Conservation (phyloP, 2,113 vertebrate species). For the Coptodon bakossiorum region DNA sequence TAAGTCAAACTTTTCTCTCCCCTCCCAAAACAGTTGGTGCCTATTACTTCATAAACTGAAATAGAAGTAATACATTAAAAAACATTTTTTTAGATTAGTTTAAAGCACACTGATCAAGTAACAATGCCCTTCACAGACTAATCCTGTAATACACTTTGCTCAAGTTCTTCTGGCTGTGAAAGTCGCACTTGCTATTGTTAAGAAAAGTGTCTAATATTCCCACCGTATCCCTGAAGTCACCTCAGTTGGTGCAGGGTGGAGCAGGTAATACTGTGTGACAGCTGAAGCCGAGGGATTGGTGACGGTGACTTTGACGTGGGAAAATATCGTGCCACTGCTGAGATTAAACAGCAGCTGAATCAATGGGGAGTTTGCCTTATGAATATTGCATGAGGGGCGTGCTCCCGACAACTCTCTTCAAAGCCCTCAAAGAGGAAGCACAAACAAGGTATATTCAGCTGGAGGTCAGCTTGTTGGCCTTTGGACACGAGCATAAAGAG, state of each 20-base stretch:
- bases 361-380: slow-evolving; percentile 44
- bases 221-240: slow-evolving; percentile 1
- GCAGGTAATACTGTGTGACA: slow-evolving; percentile 34
- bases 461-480: slow-evolving; percentile 28
- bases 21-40: too few relatives aligned
- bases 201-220: neutral
- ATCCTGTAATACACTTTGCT: neutral
- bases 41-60: neutral
- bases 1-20: neutral
- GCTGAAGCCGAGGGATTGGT: slow-evolving; percentile 23
- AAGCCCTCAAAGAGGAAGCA: slow-evolving; percentile 18
- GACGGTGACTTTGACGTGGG: slow-evolving; percentile 47
- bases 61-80: neutral
- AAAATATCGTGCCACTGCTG: slow-evolving; percentile 32
- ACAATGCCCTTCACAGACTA: neutral
- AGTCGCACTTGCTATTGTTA: neutral
- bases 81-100: neutral
- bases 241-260: neutral
- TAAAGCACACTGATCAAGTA: neutral
- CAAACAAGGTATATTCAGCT: slow-evolving; percentile 31
- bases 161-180: neutral
- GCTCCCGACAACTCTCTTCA: slow-evolving; percentile 20
- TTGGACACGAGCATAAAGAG: neutral
- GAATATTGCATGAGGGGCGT: slow-evolving; percentile 46
- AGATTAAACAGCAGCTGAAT: slow-evolving; percentile 62